A percentile compares a stretch with the other conserved stretches of the same genome.
phyloP scores from a whole-genome alignment of 1,140 invertebrate genomes.

The Cyclina sinensis region DNA sequence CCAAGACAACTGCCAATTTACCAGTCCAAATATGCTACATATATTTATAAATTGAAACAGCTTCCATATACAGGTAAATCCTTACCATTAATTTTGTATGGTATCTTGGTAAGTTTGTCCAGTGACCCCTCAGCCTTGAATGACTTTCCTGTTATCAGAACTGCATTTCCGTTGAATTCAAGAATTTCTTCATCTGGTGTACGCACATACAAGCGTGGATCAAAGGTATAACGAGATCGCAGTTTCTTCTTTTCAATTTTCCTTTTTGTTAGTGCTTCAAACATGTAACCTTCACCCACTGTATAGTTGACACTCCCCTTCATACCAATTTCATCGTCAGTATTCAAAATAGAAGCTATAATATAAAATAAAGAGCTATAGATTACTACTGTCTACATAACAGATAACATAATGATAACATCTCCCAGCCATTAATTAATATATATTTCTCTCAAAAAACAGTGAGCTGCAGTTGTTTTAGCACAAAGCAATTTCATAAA shows the following conservation, averaged over 20 bases:
- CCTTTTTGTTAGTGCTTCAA: slow-evolving; percentile 64
- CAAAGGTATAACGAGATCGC: slow-evolving; percentile 26
- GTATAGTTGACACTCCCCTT: slow-evolving; percentile 63
- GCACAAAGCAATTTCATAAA: too few species aligned
- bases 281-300: slow-evolving; percentile 68
- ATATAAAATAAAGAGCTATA: too few species aligned
- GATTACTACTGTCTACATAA: too few species aligned
- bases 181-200: slow-evolving; percentile 66
- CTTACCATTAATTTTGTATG: slow-evolving; percentile 69
- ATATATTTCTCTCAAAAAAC: too few species aligned
- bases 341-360: slow-evolving; percentile 73
- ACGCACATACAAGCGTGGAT: slow-evolving; percentile 58
- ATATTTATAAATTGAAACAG: too few species aligned
- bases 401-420: too few species aligned
- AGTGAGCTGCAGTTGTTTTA: too few species aligned
- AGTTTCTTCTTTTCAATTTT: slow-evolving; percentile 58
- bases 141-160: slow-evolving; percentile 42
- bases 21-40: too few species aligned
- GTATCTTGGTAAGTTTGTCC: slow-evolving; percentile 65
- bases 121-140: slow-evolving; percentile 54
- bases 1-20: too few species aligned
- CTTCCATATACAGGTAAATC: neutral
- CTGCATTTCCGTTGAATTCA: slow-evolving; percentile 57
- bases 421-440: too few species aligned
- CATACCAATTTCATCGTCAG: slow-evolving; percentile 65